These are phyloP conservation scores for Oxyruncus cristatus DNA, from an alignment of 2,113 vertebrate species.

Conservation along the genomic window DNA sequence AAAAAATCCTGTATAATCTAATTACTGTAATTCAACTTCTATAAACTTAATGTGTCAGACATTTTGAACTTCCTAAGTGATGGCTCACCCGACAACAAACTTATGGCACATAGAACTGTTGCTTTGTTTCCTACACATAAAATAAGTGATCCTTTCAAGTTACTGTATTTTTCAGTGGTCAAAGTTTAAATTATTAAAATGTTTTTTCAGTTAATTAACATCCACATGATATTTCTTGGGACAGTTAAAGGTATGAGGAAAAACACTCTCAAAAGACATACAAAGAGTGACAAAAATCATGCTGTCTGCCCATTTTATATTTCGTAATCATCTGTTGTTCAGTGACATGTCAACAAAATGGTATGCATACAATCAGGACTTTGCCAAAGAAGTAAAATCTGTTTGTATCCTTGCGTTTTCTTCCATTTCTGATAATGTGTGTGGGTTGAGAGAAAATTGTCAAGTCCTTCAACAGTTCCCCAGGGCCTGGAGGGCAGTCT, in stretches of 20 bases:
- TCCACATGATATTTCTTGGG: background rate
- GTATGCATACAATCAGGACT: background rate
- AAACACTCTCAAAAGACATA: background rate
- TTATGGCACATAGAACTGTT: background rate
- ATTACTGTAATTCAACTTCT: conserved; percentile 9
- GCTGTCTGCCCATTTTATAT: background rate
- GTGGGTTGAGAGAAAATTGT: background rate
- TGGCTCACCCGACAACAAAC: background rate
- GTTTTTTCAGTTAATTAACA: background rate
- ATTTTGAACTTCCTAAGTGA: background rate
- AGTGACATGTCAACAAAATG: background rate
- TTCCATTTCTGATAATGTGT: background rate
- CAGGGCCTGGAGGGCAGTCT: background rate
- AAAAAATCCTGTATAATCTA: conserved; percentile 2
- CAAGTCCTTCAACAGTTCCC: background rate
- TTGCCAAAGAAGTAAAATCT: background rate
- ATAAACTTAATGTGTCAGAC: background rate
- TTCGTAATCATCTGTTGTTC: background rate
- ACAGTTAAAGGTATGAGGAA: background rate
- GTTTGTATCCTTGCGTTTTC: background rate
- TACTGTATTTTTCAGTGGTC: background rate
- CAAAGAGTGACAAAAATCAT: background rate
- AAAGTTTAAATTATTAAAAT: background rate
- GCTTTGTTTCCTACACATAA: background rate
- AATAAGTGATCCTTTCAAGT: background rate